Conservation (phyloP, 2,113 vertebrate genomes). For the Ochotona curzoniae region DNA sequence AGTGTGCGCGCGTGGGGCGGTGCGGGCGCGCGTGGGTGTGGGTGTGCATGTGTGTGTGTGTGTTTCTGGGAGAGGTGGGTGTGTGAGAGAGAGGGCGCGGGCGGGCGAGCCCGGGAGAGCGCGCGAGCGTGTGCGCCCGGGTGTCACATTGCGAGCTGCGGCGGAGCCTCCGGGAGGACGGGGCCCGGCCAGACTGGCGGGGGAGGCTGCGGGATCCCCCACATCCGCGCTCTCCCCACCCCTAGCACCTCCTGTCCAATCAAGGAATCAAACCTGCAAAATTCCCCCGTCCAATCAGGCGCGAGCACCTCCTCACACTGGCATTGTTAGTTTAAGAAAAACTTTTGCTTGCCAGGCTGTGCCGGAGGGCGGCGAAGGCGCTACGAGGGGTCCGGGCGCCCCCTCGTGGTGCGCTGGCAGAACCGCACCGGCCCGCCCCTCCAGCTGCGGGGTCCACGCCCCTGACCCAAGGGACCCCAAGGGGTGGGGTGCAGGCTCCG, state of each 20-base stretch:
- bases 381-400: conserved; percentile 77
- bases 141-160: conserved; percentile 85
- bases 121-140: conserved; percentile 76
- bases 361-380: conserved; percentile 44
- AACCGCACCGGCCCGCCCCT: background rate
- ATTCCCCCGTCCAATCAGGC: conserved; percentile 84
- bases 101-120: conserved; percentile 78
- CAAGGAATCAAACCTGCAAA: conserved; percentile 84
- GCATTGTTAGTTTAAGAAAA: conserved; percentile 86
- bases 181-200: conserved; percentile 77
- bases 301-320: conserved; percentile 79
- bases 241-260: conserved; percentile 86
- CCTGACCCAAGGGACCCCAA: fast-evolving
- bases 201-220: conserved; percentile 78
- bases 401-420: conserved; percentile 61
- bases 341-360: conserved; percentile 83
- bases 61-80: conserved; percentile 79
- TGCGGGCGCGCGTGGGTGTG: conserved; percentile 84
- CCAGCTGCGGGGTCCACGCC: background rate
- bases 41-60: conserved; percentile 85
- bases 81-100: conserved; percentile 63
- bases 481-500: background rate
- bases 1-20: conserved; percentile 80
- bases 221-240: conserved; percentile 82
- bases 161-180: conserved; percentile 77